phyloP scores from a whole-genome alignment of 1,140 invertebrate species.

The Macrostomum lignano region DNA sequence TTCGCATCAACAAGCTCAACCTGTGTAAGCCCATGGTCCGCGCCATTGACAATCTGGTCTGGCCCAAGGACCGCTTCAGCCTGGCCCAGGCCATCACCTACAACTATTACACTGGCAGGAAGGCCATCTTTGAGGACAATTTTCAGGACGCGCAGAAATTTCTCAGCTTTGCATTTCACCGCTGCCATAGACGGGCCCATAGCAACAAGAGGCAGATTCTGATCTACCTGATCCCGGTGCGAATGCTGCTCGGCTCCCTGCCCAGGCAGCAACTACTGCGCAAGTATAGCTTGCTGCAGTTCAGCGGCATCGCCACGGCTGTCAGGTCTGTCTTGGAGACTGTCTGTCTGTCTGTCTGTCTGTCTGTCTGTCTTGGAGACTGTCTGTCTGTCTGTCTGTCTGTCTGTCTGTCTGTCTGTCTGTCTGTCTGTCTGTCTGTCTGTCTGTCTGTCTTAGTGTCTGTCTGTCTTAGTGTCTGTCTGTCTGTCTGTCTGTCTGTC shows the following conservation, averaged over 20 bases:
- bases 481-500: too few species aligned
- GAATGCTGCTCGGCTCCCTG: constrained; percentile 70
- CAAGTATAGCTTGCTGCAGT: constrained; percentile 65
- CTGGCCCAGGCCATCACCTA: constrained; percentile 58
- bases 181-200: constrained; percentile 46
- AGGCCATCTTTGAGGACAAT: constrained; percentile 90
- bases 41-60: constrained; percentile 62
- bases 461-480: too few species aligned
- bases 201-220: constrained; percentile 75
- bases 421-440: too few species aligned
- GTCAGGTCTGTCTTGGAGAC: constrained; percentile 40
- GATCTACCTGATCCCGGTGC: constrained; percentile 79
- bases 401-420: too few species aligned
- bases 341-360: too few species aligned
- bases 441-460: too few species aligned
- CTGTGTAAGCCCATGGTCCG: constrained; percentile 78
- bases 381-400: too few species aligned
- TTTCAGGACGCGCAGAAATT: constrained; percentile 66
- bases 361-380: too few species aligned
- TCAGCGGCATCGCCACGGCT: constrained; percentile 53
- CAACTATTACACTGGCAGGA: constrained; percentile 72
- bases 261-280: constrained; percentile 45
- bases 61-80: constrained; percentile 61
- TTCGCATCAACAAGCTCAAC: constrained; percentile 59
- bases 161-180: constrained; percentile 63